Percentiles rank a stretch among this genome's conserved stretches.
Evolutionary conservation across 2,797 vertebrate genomes (phyloP).

Genomic region (Emydoidea blandingii): DNA sequence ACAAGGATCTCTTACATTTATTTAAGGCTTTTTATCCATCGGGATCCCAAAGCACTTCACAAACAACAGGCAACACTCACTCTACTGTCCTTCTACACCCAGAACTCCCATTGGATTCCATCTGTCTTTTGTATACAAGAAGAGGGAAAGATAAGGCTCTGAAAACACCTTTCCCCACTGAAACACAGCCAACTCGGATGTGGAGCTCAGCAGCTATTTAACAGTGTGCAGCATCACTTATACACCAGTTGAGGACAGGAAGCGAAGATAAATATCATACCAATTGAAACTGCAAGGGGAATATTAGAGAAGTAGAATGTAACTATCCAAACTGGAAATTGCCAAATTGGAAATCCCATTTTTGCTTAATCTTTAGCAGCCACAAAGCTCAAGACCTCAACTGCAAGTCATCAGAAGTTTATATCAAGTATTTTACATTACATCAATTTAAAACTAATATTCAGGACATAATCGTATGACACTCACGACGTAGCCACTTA

Average conservation of each 20-base stretch:
- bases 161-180: neutral
- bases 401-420: constrained; percentile 70
- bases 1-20: neutral
- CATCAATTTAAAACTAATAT: neutral
- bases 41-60: neutral
- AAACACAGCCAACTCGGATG: neutral
- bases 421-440: constrained; percentile 57
- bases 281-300: constrained; percentile 74
- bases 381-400: constrained; percentile 65
- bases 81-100: neutral
- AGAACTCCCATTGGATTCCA: neutral
- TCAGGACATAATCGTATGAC: no score
- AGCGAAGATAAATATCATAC: constrained; percentile 71
- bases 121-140: accelerated
- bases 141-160: neutral
- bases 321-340: constrained; percentile 67
- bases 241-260: constrained; percentile 22
- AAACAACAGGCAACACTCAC: neutral
- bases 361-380: constrained; percentile 66
- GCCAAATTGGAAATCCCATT: constrained; percentile 68
- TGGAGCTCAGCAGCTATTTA: constrained; percentile 24
- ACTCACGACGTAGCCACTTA: neutral
- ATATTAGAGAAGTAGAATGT: constrained; percentile 62
- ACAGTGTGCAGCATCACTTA: constrained; percentile 11
- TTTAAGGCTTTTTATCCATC: neutral